These are phyloP conservation scores for Silurus aristotelis DNA, from an alignment of 2,797 vertebrate genomes.

Conservation along the genomic window DNA sequence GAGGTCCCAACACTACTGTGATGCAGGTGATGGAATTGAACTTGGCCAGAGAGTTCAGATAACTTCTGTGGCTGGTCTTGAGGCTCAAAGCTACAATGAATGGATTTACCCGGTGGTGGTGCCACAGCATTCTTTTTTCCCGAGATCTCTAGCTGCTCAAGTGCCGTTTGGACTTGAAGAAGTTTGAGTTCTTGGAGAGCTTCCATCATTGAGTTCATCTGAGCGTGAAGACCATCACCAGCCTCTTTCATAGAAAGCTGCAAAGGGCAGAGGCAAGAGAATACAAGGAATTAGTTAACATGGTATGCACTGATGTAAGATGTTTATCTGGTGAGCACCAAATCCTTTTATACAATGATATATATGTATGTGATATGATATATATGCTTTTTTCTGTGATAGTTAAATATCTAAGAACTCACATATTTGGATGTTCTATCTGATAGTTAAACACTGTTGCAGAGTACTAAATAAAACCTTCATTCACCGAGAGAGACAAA, in stretches of 20 bases:
- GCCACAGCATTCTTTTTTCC: conserved; percentile 67
- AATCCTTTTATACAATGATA: too few species aligned
- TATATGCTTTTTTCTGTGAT: too few species aligned
- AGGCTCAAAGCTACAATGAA: conserved; percentile 39
- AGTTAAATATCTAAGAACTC: not conserved
- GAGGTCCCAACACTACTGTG: conserved; percentile 67
- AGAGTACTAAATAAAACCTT: not conserved
- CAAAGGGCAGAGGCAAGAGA: conserved; percentile 10
- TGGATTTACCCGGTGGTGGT: conserved; percentile 31
- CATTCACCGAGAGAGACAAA: not conserved
- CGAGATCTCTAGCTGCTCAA: conserved; percentile 88
- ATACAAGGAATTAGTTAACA: not conserved
- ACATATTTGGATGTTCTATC: not conserved
- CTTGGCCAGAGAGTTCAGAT: conserved; percentile 18
- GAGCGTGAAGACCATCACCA: conserved; percentile 92
- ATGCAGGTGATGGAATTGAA: conserved; percentile 51
- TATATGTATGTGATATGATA: too few species aligned
- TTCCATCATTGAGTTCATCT: conserved; percentile 99
- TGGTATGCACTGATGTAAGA: not conserved
- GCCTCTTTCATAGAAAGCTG: conserved; percentile 96
- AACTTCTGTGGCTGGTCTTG: conserved; percentile 47
- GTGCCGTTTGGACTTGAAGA: conserved; percentile 90
- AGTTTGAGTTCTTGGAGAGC: conserved; percentile 96
- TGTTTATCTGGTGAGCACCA: not conserved
- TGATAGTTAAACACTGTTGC: not conserved